Percentiles rank a stretch among this genome's conserved stretches.
phyloP scores from a whole-genome alignment of 2,113 vertebrate species.

The Apodemus speciosus region DNA sequence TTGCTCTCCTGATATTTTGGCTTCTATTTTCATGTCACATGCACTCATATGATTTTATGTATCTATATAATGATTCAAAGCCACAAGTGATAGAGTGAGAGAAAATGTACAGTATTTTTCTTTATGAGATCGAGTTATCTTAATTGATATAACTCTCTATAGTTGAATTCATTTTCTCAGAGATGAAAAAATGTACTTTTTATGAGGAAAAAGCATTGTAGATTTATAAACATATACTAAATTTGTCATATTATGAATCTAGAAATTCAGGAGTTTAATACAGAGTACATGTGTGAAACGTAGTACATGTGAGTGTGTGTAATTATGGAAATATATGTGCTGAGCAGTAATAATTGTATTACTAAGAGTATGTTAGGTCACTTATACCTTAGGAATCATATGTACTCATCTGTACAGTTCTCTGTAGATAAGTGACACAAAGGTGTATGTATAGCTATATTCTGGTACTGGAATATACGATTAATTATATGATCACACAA shows the following conservation, averaged over 20 bases:
- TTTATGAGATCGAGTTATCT: background rate
- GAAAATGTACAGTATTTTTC: background rate
- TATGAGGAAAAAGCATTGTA: background rate
- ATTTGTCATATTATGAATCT: background rate
- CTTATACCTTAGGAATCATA: background rate
- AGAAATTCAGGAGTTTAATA: constrained; percentile 8
- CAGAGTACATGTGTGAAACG: background rate
- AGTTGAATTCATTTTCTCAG: background rate
- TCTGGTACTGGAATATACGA: background rate
- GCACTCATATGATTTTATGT: background rate
- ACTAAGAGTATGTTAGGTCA: background rate
- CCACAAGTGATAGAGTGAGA: background rate
- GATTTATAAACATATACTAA: background rate
- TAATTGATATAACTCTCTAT: too few species aligned
- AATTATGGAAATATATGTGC: background rate
- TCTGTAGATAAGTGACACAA: background rate
- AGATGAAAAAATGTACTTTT: background rate
- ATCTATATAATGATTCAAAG: background rate
- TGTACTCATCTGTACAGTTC: background rate
- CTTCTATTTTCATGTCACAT: background rate
- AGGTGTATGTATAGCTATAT: background rate
- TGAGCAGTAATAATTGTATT: background rate
- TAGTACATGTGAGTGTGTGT: background rate
- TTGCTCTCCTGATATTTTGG: background rate
- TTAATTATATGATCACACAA: background rate